Percentiles rank a stretch among this genome's conserved stretches.
These are phyloP conservation scores for Pecten maximus DNA, from an alignment of 2,888 invertebrate species.

Conservation along the genomic window DNA sequence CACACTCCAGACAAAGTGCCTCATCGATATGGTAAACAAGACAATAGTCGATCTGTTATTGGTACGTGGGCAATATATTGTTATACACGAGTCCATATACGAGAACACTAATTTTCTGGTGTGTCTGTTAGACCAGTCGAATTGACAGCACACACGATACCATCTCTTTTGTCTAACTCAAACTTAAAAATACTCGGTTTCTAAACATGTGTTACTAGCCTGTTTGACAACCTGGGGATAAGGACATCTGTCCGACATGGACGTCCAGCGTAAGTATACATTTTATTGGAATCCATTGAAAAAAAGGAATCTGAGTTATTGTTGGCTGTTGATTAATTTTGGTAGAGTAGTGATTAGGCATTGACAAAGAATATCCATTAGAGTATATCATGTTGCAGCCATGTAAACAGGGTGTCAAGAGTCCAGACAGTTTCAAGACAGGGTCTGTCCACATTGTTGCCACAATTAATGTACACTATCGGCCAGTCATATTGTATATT, in stretches of 20 bases:
- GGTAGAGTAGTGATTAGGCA: neutral
- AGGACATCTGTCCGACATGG: neutral
- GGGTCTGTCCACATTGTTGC: neutral
- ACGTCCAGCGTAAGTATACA: neutral
- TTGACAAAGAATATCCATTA: neutral
- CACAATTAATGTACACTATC: neutral
- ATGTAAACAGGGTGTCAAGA: neutral
- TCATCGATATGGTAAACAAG: slow-evolving; percentile 25
- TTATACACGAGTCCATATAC: neutral
- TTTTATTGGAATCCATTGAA: neutral
- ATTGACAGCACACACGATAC: neutral
- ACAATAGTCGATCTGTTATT: neutral
- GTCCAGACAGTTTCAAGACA: slow-evolving; percentile 4
- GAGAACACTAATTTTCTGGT: neutral
- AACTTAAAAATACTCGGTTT: neutral
- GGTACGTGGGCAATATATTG: neutral
- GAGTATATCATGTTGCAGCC: neutral
- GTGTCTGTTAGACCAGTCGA: neutral
- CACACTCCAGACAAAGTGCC: neutral
- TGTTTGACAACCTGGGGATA: neutral
- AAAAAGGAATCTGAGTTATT: neutral
- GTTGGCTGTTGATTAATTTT: neutral
- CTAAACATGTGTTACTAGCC: neutral
- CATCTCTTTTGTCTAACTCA: slow-evolving; percentile 1
- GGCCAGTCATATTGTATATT: neutral